Evolutionary conservation across 1,140 invertebrate species (phyloP), one percentile per base, ranked within the genome.

Genomic region (Meloidogyne hapla): DNA sequence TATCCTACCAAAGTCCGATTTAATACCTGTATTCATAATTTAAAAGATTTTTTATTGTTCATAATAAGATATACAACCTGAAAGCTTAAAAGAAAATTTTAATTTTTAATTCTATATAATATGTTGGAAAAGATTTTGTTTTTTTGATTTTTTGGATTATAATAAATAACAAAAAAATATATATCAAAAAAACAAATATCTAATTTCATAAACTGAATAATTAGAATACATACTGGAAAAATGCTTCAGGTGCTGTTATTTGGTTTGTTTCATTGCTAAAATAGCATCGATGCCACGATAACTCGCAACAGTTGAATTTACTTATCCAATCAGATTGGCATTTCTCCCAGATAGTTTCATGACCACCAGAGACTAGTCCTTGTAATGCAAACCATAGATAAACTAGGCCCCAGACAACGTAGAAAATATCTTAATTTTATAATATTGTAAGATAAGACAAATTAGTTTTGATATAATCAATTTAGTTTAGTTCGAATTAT

Each of bases 331-430:
- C 84, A 70, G 66, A 0, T n/a, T 38, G 33, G 28, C 77, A 70
- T 6, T 68, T 21, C 13, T 48, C 56, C 68, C 62, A 73, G 5
- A 66, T 23, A 21, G 81, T 76, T 25, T 81, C 56, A 33, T 70
- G 79, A 61, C 73, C 74, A 21, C 40, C 48, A 2, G 77, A 56
- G 21, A 87, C 78, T 9, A 85, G 26, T n/a, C 81, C 84, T 13
- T 76, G 79, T 5, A 87, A 38, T 5, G 85, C 82, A 74, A 84
- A 84, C 80, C 83, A 85, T 18, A 87, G 81, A 61, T 87, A 87
- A 75, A 89, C 88, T 38, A 90, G 72, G 5, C 88, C 85, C 89
- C 89, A 90, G 1, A 88, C 88, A 74, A 89, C 89, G 10, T 83
- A 80, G 45, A 80, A 82, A 79, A 89, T 89, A 83, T 90, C 48